Conservation (phyloP, 2,888 invertebrate genomes). For the Gerris lacustris region DNA sequence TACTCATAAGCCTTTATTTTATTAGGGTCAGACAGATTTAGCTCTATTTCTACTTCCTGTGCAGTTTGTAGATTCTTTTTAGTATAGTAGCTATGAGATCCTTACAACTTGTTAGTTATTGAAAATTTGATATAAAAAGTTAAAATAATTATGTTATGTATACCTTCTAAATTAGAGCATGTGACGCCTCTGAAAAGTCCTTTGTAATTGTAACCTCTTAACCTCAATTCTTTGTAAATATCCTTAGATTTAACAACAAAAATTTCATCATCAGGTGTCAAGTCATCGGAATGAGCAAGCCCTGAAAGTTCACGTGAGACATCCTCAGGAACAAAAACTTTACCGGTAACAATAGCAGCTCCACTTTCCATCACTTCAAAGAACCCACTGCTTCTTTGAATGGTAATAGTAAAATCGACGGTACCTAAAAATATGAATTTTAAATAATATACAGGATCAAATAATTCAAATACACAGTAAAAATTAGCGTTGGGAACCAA, state of each 20-base stretch:
- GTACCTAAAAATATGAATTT: conserved; percentile 30
- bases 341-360: conserved; percentile 57
- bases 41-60: too few relatives aligned
- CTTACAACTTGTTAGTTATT: too few relatives aligned
- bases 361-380: conserved; percentile 56
- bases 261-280: conserved; percentile 37
- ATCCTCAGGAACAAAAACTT: conserved; percentile 46
- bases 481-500: too few relatives aligned
- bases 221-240: conserved; percentile 39
- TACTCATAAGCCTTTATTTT: too few relatives aligned
- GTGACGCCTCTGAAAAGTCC: conserved; percentile 49
- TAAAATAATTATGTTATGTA: conserved; percentile 22
- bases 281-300: conserved; percentile 38
- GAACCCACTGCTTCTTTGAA: conserved; percentile 48
- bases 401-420: conserved; percentile 43
- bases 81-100: too few relatives aligned
- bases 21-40: too few relatives aligned
- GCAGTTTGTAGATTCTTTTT: too few relatives aligned
- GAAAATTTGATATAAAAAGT: too few relatives aligned
- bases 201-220: conserved; percentile 47
- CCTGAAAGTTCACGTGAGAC: conserved; percentile 44
- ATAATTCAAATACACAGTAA: too few relatives aligned
- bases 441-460: not conserved
- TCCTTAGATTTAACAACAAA: conserved; percentile 43
- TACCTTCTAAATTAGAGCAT: conserved; percentile 43